These are phyloP conservation scores for Muntiacus muntjak DNA, from an alignment of 2,113 vertebrate species.

Conservation along the genomic window DNA sequence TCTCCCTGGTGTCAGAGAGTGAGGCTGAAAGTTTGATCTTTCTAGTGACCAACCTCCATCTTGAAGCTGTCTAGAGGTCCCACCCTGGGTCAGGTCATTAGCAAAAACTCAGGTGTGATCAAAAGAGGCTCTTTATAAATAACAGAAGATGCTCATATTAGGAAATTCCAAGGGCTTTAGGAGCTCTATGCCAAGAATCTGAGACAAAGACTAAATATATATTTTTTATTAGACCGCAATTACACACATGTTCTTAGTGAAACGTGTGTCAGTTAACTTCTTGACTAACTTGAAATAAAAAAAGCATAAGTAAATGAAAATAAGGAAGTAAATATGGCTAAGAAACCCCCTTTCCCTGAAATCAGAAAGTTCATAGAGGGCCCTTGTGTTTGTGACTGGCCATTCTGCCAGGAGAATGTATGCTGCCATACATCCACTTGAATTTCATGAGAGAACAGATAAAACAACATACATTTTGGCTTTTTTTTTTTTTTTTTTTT, in stretches of 20 bases:
- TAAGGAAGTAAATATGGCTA: not conserved
- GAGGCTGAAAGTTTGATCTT: not conserved
- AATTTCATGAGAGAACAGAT: not conserved
- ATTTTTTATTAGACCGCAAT: not conserved
- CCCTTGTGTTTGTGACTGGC: not conserved
- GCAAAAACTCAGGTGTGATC: not conserved
- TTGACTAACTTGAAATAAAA: not conserved
- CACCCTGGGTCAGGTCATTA: not conserved
- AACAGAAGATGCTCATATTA: not conserved
- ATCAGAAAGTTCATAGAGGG: not conserved
- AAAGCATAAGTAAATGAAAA: not conserved
- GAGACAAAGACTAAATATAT: not conserved
- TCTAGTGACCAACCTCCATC: not conserved
- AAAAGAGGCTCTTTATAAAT: not conserved
- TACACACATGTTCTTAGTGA: not conserved
- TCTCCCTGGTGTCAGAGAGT: not conserved
- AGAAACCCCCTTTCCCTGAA: not conserved
- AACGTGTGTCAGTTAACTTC: not conserved
- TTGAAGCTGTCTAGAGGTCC: not conserved
- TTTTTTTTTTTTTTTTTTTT: not conserved
- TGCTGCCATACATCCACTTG: not conserved
- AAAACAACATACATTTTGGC: not conserved
- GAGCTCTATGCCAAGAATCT: not conserved
- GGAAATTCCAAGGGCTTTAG: not conserved
- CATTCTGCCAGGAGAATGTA: not conserved